A percentile compares a stretch with the other conserved stretches of the same genome.
Evolutionary conservation across 2,113 vertebrate species (phyloP).

Genomic region (Mugil cephalus): DNA sequence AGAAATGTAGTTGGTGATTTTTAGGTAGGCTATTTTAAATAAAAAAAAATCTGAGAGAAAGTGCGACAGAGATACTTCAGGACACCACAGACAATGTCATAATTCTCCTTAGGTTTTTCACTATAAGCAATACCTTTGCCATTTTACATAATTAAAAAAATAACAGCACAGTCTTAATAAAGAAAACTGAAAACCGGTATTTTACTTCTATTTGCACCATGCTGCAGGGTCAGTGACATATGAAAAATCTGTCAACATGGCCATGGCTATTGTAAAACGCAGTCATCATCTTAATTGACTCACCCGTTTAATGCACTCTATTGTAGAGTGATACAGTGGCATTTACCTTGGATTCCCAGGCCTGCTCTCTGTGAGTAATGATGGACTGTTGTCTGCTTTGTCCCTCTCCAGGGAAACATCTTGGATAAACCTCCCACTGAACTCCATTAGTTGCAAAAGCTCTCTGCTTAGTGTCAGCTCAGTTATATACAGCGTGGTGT

Average conservation of each 20-base stretch:
- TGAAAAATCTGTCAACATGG: background rate
- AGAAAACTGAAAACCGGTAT: too few species aligned
- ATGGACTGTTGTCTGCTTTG: constrained; percentile 53
- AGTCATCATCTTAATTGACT: constrained; percentile 25
- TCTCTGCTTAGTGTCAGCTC: constrained; percentile 52
- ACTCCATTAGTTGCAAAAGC: constrained; percentile 65
- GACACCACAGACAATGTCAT: too few species aligned
- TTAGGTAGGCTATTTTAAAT: too few species aligned
- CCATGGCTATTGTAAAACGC: constrained; percentile 1
- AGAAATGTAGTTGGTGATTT: too few species aligned
- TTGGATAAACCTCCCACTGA: constrained; percentile 58
- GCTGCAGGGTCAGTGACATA: background rate
- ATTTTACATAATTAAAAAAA: too few species aligned
- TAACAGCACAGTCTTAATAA: too few species aligned
- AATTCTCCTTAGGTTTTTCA: too few species aligned
- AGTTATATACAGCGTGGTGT: constrained; percentile 42
- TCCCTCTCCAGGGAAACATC: constrained; percentile 54
- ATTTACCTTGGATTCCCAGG: constrained; percentile 51
- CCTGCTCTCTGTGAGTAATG: constrained; percentile 45
- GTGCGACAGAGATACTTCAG: too few species aligned
- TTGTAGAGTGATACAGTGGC: constrained; percentile 50
- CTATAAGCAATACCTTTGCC: too few species aligned
- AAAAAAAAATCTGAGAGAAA: too few species aligned
- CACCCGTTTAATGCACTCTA: constrained; percentile 4
- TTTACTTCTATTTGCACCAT: too few species aligned